These are phyloP conservation scores for Xylota sylvarum DNA, from an alignment of 2,888 invertebrate species.

Conservation along the genomic window DNA sequence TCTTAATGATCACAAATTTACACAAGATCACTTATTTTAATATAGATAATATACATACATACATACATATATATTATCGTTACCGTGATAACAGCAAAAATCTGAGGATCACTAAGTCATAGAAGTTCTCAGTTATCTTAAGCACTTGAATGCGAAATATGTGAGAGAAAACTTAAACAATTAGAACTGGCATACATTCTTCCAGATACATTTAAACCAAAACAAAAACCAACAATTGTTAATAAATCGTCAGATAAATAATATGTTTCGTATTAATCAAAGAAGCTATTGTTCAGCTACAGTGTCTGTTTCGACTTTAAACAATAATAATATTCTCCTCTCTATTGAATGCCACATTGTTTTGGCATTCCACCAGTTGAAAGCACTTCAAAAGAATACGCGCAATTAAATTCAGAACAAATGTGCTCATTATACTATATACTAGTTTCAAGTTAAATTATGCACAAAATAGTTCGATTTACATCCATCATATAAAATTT, in stretches of 20 bases:
- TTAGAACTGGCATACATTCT: too few relatives aligned
- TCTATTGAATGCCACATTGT: constrained; percentile 41
- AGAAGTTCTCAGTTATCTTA: too few relatives aligned
- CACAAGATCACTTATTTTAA: too few relatives aligned
- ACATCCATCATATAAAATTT: constrained; percentile 15
- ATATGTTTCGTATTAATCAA: constrained; percentile 30
- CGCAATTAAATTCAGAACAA: constrained; percentile 34
- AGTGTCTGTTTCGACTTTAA: constrained; percentile 13
- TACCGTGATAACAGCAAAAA: too few relatives aligned
- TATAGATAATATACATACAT: too few relatives aligned
- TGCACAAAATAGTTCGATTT: constrained; percentile 5
- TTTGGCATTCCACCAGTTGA: constrained; percentile 25
- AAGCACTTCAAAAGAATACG: constrained; percentile 23
- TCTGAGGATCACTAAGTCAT: too few relatives aligned
- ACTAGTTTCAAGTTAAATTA: not conserved
- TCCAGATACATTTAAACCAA: not conserved
- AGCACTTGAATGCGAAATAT: too few relatives aligned
- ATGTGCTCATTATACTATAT: constrained; percentile 11
- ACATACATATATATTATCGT: too few relatives aligned
- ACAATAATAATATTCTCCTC: not conserved
- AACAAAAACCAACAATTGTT: constrained; percentile 1
- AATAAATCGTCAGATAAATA: constrained; percentile 14
- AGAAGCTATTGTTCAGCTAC: constrained; percentile 34
- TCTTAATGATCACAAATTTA: too few relatives aligned
- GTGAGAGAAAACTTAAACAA: too few relatives aligned